These are phyloP conservation scores for Eubasilissa regina DNA, from an alignment of 1,140 invertebrate species.

Conservation along the genomic window DNA sequence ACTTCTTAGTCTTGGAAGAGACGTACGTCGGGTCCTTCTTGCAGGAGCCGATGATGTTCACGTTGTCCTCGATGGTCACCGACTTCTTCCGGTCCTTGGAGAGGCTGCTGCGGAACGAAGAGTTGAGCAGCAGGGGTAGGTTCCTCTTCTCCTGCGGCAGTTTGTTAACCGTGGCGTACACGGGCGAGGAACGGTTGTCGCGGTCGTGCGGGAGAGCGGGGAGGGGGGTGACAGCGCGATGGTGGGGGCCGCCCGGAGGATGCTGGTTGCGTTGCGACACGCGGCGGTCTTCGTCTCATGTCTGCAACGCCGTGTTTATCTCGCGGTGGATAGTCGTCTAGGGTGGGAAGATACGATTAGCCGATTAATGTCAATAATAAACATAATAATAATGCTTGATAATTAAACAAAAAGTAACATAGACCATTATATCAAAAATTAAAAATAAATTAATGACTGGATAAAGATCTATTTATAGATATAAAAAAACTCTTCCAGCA, in stretches of 20 bases:
- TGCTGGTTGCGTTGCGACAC: constrained; percentile 50
- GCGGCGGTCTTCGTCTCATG: constrained; percentile 73
- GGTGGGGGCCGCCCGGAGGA: constrained; percentile 26
- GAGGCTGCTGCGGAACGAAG: constrained; percentile 48
- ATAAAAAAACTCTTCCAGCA: too few relatives aligned
- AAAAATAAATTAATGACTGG: too few relatives aligned
- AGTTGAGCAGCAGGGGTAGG: constrained; percentile 59
- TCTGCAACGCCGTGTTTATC: constrained; percentile 84
- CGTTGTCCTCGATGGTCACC: constrained; percentile 50
- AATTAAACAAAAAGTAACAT: too few relatives aligned
- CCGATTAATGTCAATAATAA: too few relatives aligned
- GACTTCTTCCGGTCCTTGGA: constrained; percentile 54
- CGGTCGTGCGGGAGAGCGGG: constrained; percentile 12
- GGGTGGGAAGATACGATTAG: not conserved
- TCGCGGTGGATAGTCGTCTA: constrained; percentile 84
- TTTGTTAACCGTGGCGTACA: constrained; percentile 64
- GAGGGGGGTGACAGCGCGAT: constrained; percentile 29
- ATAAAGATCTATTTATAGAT: not conserved
- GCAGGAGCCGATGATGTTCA: constrained; percentile 41
- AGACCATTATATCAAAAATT: too few relatives aligned
- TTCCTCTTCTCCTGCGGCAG: constrained; percentile 54
- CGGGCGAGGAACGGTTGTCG: constrained; percentile 61
- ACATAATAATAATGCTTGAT: too few relatives aligned
- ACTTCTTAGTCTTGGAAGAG: constrained; percentile 47
- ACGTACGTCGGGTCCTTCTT: constrained; percentile 58